Evolutionary conservation across 2,888 invertebrate species (phyloP), one percentile per base, ranked within the genome.

Genomic region (Sepioteuthis lessoniana): DNA sequence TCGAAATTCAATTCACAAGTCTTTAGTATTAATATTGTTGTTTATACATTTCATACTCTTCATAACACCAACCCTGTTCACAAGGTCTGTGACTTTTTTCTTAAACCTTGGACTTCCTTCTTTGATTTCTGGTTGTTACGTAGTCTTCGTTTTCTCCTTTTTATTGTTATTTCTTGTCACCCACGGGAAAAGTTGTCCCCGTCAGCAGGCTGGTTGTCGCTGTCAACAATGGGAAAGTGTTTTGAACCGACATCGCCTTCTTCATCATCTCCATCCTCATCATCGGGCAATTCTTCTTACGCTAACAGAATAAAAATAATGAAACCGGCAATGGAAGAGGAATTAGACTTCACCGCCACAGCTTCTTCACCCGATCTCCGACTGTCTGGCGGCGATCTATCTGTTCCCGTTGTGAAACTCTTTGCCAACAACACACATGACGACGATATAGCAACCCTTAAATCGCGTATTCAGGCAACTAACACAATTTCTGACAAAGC

Each of bases 161-260:
- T 46, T 47, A 28, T 31, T 92, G n/a, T 47, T n/a, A 91, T 31
- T 10, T 47, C 92, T 92, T 16, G 47, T 47, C 42, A 92, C 42
- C n/a, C 42, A 46, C 42, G n/a, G 38, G 5, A 31, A 55, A 42
- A 47, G 31, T 21, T 42, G 31, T 21, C 38, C 91, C n/a, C 46
- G 38, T 91, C 91, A 42, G 31, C 37, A 37, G 90, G 46, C 38
- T 91, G 91, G 37, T 91, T 91, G 25, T 91, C 91, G 5, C 16
- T 76, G n/a, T 76, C 76, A 92, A 42, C 42, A 42, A 92, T 92
- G 92, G 92, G 92, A 92, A 92, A 92, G 92, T 92, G 92, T 31
- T 47, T 47, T 28, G 92, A 92, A 92, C 92, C 91, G 31, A 25
- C 38, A 91, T 46, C 91, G 28, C 28, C 42, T 21, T 46, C 46